These are phyloP conservation scores for Callipepla californica DNA, from an alignment of 2,113 vertebrate genomes.

Conservation along the genomic window DNA sequence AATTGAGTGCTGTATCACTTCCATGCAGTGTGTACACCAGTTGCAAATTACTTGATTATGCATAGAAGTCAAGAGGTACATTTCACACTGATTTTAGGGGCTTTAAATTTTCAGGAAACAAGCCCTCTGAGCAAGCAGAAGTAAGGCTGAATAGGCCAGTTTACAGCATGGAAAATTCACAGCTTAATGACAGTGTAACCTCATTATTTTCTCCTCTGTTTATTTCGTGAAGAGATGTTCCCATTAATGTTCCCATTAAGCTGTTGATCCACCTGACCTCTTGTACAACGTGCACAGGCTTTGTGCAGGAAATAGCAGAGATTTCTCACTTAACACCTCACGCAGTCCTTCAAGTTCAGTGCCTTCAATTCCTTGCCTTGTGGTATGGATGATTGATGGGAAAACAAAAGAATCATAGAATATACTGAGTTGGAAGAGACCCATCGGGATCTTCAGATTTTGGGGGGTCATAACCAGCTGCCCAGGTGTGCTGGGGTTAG, in stretches of 20 bases:
- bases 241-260: not conserved
- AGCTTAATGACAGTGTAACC: not conserved
- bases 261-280: not conserved
- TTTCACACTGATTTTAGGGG: not conserved
- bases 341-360: not conserved
- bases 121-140: not conserved
- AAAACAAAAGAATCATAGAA: not conserved
- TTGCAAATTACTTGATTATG: not conserved
- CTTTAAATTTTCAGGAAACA: not conserved
- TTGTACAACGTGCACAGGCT: not conserved
- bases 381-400: not conserved
- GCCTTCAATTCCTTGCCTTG: accelerated
- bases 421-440: not conserved
- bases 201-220: not conserved
- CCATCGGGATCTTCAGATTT: too few relatives aligned
- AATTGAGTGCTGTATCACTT: not conserved
- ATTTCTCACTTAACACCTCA: not conserved
- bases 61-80: not conserved
- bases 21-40: not conserved
- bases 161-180: not conserved
- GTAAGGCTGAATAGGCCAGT: not conserved
- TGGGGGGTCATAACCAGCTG: not conserved
- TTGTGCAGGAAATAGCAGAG: not conserved
- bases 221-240: not conserved
- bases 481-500: not conserved